Evolutionary conservation across 2,888 invertebrate genomes (phyloP), one percentile per base, ranked within the genome.

Genomic region (Muscina levida): DNA sequence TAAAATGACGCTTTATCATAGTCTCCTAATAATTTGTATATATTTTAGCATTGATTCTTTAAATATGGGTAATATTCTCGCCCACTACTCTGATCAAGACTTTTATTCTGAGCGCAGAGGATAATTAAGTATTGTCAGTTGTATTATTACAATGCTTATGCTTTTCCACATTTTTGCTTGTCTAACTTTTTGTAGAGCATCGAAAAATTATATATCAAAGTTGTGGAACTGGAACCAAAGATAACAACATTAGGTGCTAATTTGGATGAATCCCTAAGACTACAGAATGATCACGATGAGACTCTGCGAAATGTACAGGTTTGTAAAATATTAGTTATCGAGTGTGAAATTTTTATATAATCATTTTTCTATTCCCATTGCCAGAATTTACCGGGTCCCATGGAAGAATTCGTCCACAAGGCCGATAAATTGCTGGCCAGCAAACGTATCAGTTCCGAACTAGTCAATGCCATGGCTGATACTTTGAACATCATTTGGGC

Each of bases 391-490:
- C 96, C 97, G 88, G 95, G 95, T 87, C 96, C 97, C 72, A 96
- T 97, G 85, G 96, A 96, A 86, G 96, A 97, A 90, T 93, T 97
- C 79, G 93, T 97, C 79, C 93, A 94, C 70, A 95, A 96, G 90
- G 96, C 97, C n/a, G 97, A 97, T 90, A 94, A 95, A 86, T 91
- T 96, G 83, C 94, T 96, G 84, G 93, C 94, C 72, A 94, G 94
- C 31, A 95, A 95, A 87, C 93, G 94, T 87, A 95, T 95, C 44
- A 92, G 93, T 84, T 93, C 94, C 31, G 95, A 95, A 90, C 95
- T 97, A 31, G 96, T 97, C 89, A 94, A 95, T 75, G 96, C 97
- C 42, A 97, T 97, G 97, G 96, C 96, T 15, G 95, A 96, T 87
- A 94, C 94, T 4, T 88, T 95, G 62, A 93, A 93, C 73, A 91